A percentile compares a stretch with the other conserved stretches of the same genome.
phyloP scores from a whole-genome alignment of 1,140 invertebrate genomes.

The Coboldia fuscipes region DNA sequence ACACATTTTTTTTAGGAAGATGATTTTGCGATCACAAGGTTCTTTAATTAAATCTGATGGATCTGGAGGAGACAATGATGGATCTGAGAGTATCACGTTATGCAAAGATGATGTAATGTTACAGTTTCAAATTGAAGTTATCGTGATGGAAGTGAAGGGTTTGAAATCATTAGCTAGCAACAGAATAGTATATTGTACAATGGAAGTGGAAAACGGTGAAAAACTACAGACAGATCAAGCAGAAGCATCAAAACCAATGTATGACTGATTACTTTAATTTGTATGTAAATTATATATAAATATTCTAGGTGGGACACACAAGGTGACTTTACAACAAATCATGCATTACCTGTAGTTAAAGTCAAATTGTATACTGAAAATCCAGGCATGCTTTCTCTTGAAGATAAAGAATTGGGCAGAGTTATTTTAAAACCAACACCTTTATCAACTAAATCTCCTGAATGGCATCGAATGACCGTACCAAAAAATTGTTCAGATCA shows the following conservation, averaged over 20 bases:
- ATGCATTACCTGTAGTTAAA: constrained; percentile 92
- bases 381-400: constrained; percentile 87
- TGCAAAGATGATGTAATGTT: constrained; percentile 94
- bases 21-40: constrained; percentile 59
- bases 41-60: constrained; percentile 83
- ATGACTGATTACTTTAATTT: constrained; percentile 18
- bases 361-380: constrained; percentile 95
- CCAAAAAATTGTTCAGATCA: constrained; percentile 88
- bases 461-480: constrained; percentile 95
- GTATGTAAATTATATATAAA: not conserved
- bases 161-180: constrained; percentile 90
- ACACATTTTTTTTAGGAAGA: constrained; percentile 5
- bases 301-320: constrained; percentile 81
- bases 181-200: constrained; percentile 98
- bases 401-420: constrained; percentile 96
- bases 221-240: constrained; percentile 98
- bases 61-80: constrained; percentile 75
- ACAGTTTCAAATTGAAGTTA: constrained; percentile 90
- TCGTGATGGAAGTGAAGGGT: constrained; percentile 98
- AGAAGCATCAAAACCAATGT: constrained; percentile 96
- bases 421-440: constrained; percentile 82
- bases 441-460: constrained; percentile 71
- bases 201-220: constrained; percentile 97
- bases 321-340: constrained; percentile 95
- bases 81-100: constrained; percentile 41